Base-by-base conservation (phyloP, 2,797 vertebrate genomes). In the Hozukius guyotensis region DNA sequence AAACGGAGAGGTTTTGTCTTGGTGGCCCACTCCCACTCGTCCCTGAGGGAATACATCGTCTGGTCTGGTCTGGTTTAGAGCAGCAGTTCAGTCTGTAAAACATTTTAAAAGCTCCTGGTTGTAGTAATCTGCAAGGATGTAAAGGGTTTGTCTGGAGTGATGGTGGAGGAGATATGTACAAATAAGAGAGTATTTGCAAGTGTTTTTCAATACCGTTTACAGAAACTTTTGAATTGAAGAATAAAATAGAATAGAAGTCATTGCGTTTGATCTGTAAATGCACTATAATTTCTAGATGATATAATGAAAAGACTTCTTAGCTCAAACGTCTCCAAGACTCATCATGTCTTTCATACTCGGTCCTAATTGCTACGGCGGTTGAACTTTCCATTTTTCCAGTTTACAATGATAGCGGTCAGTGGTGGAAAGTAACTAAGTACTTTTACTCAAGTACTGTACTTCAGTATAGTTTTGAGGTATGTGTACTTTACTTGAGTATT, bases 1-100 rank as follows among this genome's bases (percentile, higher is more conserved):
- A 80, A 82, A 83, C 78, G 67, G 61, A 87, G 86, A 77, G 72
- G 63, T 71, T 88, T 63, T 74, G 82, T 90, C 76, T 88, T 73
- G 3, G 85, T 69, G 72, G 75, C 42, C 57, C 59, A 13, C 75
- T 89, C 82, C 49, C 46, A 49, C 46, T 77, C 72, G 69, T 42
- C 75, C 87, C 89, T 0, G 31, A 78, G 90, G 89, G 75, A 77
- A 83, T n/a, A 70, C 31, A 62, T 36, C 24, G 76, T 76, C 75
- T 83, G 71, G 78, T 80, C 80, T 81, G 81, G 60, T 86, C 80
- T 10, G 84, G 57, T 70, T 42, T 22, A 56, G 65, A 83, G 73
- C 77, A 22, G 70, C 55, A 76, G 59, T 64, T 77, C 77, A 55
- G 68, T 80, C 75, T 74, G 55, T 74, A 34, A 69, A 78, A 82